A percentile compares a stretch with the other conserved stretches of the same genome.
Conservation (phyloP, 1,140 invertebrate species). For the Drosophila tristis region DNA sequence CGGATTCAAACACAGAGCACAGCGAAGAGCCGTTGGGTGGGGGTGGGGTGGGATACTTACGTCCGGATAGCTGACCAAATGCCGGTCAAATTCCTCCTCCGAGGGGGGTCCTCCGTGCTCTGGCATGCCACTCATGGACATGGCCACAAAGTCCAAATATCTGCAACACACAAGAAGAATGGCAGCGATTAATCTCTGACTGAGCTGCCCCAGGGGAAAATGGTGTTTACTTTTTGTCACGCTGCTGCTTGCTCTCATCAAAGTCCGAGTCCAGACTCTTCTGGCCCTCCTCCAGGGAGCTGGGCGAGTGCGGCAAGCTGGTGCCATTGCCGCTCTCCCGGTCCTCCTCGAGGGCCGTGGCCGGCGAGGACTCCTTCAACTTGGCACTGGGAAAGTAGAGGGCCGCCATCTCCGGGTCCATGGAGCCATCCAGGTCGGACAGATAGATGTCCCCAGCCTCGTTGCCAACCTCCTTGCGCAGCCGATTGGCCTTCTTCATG, state of each 20-base stretch:
- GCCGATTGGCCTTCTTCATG: conserved; percentile 92
- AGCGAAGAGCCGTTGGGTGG: conserved; percentile 4
- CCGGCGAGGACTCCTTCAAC: conserved; percentile 72
- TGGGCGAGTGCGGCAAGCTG: conserved; percentile 96
- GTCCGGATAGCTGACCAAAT: conserved; percentile 87
- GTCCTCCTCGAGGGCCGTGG: conserved; percentile 90
- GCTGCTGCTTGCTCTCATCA: conserved; percentile 88
- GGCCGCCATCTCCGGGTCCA: conserved; percentile 95
- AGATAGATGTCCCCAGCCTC: conserved; percentile 95
- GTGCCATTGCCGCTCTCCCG: conserved; percentile 97
- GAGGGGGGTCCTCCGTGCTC: conserved; percentile 86
- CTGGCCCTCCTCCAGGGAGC: conserved; percentile 89
- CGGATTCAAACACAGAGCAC: conserved; percentile 38
- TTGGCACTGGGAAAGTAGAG: conserved; percentile 92
- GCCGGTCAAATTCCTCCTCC: conserved; percentile 90
- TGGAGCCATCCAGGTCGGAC: conserved; percentile 94
- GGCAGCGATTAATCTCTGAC: neutral
- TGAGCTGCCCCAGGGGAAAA: neutral
- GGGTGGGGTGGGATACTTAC: conserved; percentile 56
- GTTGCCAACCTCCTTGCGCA: conserved; percentile 87
- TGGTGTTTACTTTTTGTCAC: conserved; percentile 86
- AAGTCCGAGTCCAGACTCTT: conserved; percentile 92
- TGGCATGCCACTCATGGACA: conserved; percentile 93
- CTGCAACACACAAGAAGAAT: conserved; percentile 53
- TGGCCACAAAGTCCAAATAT: conserved; percentile 87